Conservation (phyloP, 2,888 invertebrate species). For the Clepsis dumicolana region DNA sequence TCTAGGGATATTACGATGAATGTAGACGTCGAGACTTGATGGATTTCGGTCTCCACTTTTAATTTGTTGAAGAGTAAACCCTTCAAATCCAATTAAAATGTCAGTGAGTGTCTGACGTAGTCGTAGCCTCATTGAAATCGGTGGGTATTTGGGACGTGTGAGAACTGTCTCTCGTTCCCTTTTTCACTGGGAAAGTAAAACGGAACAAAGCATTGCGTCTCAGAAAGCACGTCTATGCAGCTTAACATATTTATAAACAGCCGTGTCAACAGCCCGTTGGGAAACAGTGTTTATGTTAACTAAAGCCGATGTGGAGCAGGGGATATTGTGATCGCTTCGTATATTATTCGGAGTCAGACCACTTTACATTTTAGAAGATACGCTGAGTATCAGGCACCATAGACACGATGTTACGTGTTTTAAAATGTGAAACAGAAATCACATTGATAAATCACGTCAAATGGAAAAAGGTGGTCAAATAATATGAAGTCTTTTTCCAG, state of each 20-base stretch:
- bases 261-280: constrained; percentile 22
- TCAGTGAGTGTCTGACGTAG: neutral
- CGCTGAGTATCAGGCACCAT: neutral
- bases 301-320: constrained; percentile 18
- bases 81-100: neutral
- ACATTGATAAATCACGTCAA: neutral
- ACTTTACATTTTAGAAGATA: neutral
- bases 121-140: constrained; percentile 5
- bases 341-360: constrained; percentile 16
- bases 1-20: neutral
- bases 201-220: constrained; percentile 5
- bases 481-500: neutral
- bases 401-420: neutral
- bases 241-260: constrained; percentile 38
- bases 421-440: neutral
- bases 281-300: constrained; percentile 42
- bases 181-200: constrained; percentile 4
- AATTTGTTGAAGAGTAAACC: neutral
- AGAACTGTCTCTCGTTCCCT: neutral
- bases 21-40: neutral
- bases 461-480: neutral
- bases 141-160: neutral
- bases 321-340: constrained; percentile 26
- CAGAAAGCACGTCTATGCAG: constrained; percentile 17
- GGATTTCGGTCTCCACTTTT: neutral